These are phyloP conservation scores for Adoxophyes honmai DNA, from an alignment of 1,140 invertebrate genomes.

Conservation along the genomic window DNA sequence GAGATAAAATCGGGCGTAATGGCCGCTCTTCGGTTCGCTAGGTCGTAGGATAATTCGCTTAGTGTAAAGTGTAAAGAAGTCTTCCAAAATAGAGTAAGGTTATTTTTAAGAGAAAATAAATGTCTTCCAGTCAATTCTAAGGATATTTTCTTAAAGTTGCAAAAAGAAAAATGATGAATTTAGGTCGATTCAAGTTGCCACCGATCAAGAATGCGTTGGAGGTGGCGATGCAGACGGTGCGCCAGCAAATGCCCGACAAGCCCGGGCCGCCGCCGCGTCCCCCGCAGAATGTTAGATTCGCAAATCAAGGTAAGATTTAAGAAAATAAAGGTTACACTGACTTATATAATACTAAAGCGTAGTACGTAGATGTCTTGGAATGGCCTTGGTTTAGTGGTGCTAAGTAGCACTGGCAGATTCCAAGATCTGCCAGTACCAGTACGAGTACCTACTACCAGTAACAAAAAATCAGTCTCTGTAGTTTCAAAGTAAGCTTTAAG, in stretches of 20 bases:
- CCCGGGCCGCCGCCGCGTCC: conserved; percentile 74
- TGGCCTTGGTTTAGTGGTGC: too few relatives aligned
- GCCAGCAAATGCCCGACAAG: conserved; percentile 86
- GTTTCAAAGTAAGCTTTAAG: too few relatives aligned
- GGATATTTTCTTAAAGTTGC: conserved; percentile 10
- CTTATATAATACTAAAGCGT: too few relatives aligned
- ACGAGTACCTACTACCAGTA: too few relatives aligned
- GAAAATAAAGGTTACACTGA: too few relatives aligned
- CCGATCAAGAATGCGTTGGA: conserved; percentile 86
- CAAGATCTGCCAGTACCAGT: too few relatives aligned
- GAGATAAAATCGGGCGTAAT: too few relatives aligned
- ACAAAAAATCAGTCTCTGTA: too few relatives aligned
- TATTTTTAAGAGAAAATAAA: conserved; percentile 36
- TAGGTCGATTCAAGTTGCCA: conserved; percentile 81
- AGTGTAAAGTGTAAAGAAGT: conserved; percentile 65
- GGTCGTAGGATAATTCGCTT: conserved; percentile 26
- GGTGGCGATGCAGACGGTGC: conserved; percentile 87
- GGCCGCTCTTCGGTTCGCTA: too few relatives aligned
- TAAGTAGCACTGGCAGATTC: too few relatives aligned
- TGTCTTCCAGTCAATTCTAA: conserved; percentile 49
- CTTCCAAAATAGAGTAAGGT: conserved; percentile 58
- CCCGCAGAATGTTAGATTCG: conserved; percentile 79
- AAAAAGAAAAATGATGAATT: conserved; percentile 50
- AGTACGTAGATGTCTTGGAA: too few relatives aligned
- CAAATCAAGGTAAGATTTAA: conserved; percentile 79